These are phyloP conservation scores for Saccostrea cuccullata DNA, from an alignment of 1,140 invertebrate species.

Conservation along the genomic window DNA sequence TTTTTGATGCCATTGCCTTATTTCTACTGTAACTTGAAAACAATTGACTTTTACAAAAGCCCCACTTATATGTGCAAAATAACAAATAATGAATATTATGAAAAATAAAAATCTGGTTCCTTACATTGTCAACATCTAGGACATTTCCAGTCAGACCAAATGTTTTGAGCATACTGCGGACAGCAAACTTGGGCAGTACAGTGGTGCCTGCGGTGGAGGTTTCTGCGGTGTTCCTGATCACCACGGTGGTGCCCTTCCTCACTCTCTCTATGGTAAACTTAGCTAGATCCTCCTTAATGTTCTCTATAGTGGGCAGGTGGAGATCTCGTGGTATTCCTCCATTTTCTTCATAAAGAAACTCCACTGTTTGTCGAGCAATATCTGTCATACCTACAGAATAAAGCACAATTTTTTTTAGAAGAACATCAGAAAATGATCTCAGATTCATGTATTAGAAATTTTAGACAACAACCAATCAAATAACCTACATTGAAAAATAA, in stretches of 20 bases:
- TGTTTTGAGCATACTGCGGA: constrained; percentile 77
- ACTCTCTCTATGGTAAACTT: constrained; percentile 78
- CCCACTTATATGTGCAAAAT: no score
- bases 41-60: no score
- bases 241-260: constrained; percentile 76
- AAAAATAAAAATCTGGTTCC: constrained; percentile 20
- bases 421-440: no score
- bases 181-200: constrained; percentile 77
- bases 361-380: constrained; percentile 79
- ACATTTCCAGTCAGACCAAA: constrained; percentile 78
- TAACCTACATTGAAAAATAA: no score
- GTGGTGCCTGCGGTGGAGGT: constrained; percentile 63
- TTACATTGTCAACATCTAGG: constrained; percentile 77
- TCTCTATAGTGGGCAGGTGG: constrained; percentile 79
- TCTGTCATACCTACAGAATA: constrained; percentile 76
- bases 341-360: constrained; percentile 80
- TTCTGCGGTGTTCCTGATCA: constrained; percentile 69
- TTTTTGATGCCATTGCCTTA: no score
- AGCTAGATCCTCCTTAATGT: constrained; percentile 78
- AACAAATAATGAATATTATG: no score
- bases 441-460: no score
- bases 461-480: no score
- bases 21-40: no score
- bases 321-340: constrained; percentile 79
- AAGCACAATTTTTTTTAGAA: background rate